Evolutionary conservation across 92 coral and sea anemone species (phyloP), one percentile per base, ranked within the genome.

Genomic region (Meandrina meandrites): DNA sequence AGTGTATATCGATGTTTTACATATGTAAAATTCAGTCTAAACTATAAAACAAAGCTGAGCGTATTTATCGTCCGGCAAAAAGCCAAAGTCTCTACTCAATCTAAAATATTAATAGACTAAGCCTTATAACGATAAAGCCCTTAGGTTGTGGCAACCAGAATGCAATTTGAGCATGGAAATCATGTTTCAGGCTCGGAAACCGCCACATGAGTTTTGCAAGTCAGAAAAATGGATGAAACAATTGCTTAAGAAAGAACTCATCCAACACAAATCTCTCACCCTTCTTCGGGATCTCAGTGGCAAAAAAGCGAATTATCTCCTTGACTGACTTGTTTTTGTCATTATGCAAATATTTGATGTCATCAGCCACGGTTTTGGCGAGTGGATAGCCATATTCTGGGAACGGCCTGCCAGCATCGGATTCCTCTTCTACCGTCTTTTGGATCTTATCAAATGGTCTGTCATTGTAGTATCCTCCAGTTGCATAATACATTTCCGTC

Each of bases 351-450:
- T 70, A 50, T 9, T 83, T 88, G 75, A 91, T 91, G 68, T 87
- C 89, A 71, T 71, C 89, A 30, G 93, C 93, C 74, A 91, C 73
- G 60, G 82, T 36, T 86, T 78, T 83, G 86, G 93, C 93, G 48
- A 88, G 78, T 78, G 86, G 48, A 50, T 91, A 91, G 35, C 81
- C 88, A 53, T 88, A 91, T 6, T 83, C 83, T 36, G 91, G 94
- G 79, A 84, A 88, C 9, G 94, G 83, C 80, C 32, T 88, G 45
- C 84, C 84, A 24, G 34, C 42, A 66, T 91, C 94, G 47, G 86
- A 79, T 2, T 91, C 74, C 47, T 64, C 3, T 12, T 47, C 85
- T 2, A 86, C 90, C 78, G 72, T 35, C 68, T 30, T 30, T 50
- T 81, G 76, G 58, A 81, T 81, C 5, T 76, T 79, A 16, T 68